Conservation (phyloP, 2,113 vertebrate species). For the Prinia subflava region DNA sequence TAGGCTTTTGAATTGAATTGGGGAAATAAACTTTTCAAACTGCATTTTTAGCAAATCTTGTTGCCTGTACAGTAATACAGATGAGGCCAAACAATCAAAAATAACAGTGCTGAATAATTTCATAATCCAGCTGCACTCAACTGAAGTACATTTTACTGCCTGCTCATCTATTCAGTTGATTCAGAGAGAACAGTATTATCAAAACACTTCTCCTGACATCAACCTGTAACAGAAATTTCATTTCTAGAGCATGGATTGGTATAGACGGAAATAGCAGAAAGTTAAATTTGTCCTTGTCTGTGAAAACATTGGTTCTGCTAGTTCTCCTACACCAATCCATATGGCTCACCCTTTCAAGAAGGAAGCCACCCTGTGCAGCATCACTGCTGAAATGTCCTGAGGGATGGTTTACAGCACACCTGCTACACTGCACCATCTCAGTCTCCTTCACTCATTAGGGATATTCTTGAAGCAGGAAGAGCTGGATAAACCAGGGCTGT, state of each 20-base stretch:
- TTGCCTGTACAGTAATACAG: background rate
- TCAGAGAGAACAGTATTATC: background rate
- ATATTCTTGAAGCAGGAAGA: conserved; percentile 59
- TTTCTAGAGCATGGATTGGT: conserved; percentile 76
- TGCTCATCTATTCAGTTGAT: background rate
- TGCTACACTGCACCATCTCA: conserved; percentile 25
- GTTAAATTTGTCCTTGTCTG: conserved; percentile 85
- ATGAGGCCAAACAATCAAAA: background rate
- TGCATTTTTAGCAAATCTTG: background rate
- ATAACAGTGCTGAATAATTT: background rate
- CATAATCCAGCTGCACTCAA: background rate
- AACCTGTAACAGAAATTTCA: background rate
- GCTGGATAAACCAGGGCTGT: conserved; percentile 67
- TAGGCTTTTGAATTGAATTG: background rate
- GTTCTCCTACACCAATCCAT: conserved; percentile 83
- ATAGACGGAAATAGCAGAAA: conserved; percentile 84
- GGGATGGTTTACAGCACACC: conserved; percentile 24
- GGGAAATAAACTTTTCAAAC: background rate
- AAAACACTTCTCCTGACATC: background rate
- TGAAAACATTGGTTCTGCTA: conserved; percentile 82
- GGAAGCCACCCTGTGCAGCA: conserved; percentile 60
- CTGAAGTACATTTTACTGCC: background rate
- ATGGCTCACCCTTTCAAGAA: conserved; percentile 60
- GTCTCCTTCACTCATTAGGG: conserved; percentile 19
- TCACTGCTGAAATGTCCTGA: conserved; percentile 34